Evolutionary conservation across 2,888 invertebrate species (phyloP).

Genomic region (Pycnomerus fuliginosus): DNA sequence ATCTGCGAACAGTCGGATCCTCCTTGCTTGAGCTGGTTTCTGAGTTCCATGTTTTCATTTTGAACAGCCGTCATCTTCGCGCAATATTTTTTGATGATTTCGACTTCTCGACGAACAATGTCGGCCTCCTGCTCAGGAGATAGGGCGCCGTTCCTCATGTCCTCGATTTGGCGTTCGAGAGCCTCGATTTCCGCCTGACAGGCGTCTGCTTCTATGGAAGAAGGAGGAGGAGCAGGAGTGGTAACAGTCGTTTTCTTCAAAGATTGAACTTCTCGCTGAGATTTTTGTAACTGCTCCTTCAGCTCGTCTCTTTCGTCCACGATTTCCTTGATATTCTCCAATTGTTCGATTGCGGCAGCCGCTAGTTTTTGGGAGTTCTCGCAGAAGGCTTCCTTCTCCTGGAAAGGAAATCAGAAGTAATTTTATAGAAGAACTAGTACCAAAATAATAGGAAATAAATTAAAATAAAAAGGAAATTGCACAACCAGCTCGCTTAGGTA

Average conservation of each 20-base stretch:
- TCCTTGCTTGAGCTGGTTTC: constrained; percentile 20
- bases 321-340: constrained; percentile 42
- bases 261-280: not conserved
- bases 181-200: constrained; percentile 36
- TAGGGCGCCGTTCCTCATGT: constrained; percentile 32
- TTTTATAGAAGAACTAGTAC: too few relatives aligned
- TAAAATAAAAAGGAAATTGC: too few relatives aligned
- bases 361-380: too few relatives aligned
- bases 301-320: constrained; percentile 31
- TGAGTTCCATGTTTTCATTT: constrained; percentile 43
- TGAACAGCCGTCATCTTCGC: constrained; percentile 42
- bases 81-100: constrained; percentile 45
- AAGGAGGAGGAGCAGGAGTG: constrained; percentile 4
- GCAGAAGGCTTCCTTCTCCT: too few relatives aligned
- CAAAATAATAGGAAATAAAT: too few relatives aligned
- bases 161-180: constrained; percentile 42
- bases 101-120: constrained; percentile 43
- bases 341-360: constrained; percentile 39
- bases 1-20: constrained; percentile 10
- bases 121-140: constrained; percentile 41
- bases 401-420: too few relatives aligned
- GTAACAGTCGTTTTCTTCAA: not conserved
- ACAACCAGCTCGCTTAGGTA: too few relatives aligned
- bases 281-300: not conserved
- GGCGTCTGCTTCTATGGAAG: constrained; percentile 9